These are phyloP conservation scores for Carcinoscorpius rotundicauda DNA, from an alignment of 1,140 invertebrate genomes.

Conservation along the genomic window DNA sequence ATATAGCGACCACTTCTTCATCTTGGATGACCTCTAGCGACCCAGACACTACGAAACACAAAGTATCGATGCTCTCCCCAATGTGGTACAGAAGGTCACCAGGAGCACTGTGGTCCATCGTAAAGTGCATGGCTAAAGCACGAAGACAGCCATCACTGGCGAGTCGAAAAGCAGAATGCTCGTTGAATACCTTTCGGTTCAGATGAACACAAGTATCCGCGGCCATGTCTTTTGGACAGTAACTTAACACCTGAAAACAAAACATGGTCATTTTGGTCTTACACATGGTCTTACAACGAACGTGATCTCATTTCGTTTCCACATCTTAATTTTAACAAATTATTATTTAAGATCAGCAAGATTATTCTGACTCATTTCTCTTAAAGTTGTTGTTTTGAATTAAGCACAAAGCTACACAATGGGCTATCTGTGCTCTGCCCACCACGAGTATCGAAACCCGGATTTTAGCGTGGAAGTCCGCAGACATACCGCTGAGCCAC, in stretches of 20 bases:
- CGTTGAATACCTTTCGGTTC: slow-evolving; percentile 98
- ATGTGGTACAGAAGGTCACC: slow-evolving; percentile 91
- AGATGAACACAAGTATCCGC: slow-evolving; percentile 94
- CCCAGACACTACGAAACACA: slow-evolving; percentile 50
- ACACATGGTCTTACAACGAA: too few species aligned
- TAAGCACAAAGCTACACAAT: too few species aligned
- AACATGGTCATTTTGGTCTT: too few species aligned
- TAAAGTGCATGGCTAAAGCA: slow-evolving; percentile 96
- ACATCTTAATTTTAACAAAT: too few species aligned
- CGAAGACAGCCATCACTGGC: slow-evolving; percentile 95
- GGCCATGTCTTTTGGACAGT: slow-evolving; percentile 99
- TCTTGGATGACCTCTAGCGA: slow-evolving; percentile 38
- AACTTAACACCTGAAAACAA: slow-evolving; percentile 60
- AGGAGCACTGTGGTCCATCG: slow-evolving; percentile 92
- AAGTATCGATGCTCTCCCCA: slow-evolving; percentile 93
- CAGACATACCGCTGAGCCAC: too few species aligned
- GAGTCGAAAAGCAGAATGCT: slow-evolving; percentile 94
- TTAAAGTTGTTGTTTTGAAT: too few species aligned
- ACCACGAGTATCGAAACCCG: too few species aligned
- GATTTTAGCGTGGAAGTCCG: too few species aligned
- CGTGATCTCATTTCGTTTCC: too few species aligned
- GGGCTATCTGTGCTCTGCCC: too few species aligned
- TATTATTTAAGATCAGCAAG: too few species aligned
- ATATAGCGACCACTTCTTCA: slow-evolving; percentile 97
- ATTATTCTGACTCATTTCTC: too few species aligned